Percentiles rank a stretch among this genome's conserved stretches.
Evolutionary conservation across 2,797 vertebrate genomes (phyloP).

Genomic region (Crenuchus spilurus): DNA sequence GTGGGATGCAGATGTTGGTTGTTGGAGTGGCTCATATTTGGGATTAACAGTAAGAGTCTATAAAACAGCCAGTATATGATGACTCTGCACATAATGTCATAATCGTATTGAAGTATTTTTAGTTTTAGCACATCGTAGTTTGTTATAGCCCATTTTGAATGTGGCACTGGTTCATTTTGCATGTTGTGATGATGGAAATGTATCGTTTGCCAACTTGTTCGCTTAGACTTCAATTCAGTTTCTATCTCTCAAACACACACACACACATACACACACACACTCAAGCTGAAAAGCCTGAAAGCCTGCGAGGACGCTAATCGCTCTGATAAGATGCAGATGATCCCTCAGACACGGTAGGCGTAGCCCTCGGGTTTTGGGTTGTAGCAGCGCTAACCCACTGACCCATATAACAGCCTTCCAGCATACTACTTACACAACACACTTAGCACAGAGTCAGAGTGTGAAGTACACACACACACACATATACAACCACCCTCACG

Average conservation of each 20-base stretch:
- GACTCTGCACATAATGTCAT: no score
- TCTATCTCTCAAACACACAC: neutral
- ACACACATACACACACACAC: neutral
- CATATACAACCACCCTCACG: neutral
- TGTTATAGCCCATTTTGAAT: no score
- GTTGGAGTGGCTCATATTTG: neutral
- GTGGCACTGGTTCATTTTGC: no score
- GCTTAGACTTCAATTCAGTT: no score
- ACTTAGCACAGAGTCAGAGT: neutral
- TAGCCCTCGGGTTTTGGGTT: constrained; percentile 43
- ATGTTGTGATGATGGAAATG: no score
- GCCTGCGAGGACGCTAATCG: constrained; percentile 24
- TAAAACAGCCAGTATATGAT: no score
- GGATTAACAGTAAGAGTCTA: no score
- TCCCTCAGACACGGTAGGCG: constrained; percentile 13
- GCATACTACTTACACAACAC: neutral
- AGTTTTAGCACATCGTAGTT: no score
- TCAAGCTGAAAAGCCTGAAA: neutral
- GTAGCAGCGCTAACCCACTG: constrained; percentile 68
- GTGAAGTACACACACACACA: neutral
- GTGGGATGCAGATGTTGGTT: neutral
- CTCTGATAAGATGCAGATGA: constrained; percentile 18
- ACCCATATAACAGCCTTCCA: constrained; percentile 62
- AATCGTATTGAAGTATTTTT: no score
- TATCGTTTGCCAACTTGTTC: no score